Evolutionary conservation across 2,888 invertebrate species (phyloP).

Genomic region (Drosophila neoperkinsi): DNA sequence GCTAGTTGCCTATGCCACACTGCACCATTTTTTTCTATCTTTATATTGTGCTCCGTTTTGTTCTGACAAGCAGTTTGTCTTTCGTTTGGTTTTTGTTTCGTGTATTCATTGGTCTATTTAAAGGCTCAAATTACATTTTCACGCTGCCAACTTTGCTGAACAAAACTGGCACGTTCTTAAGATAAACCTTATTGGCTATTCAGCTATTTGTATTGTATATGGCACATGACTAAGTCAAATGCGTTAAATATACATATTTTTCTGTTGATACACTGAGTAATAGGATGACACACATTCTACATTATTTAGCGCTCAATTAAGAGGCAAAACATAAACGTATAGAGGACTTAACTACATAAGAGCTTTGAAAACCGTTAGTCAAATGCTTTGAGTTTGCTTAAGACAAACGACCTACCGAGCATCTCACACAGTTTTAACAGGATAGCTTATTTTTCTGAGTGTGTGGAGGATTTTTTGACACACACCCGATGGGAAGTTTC

Average conservation of each 20-base stretch:
- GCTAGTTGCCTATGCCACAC: background rate
- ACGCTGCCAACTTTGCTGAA: conserved; percentile 55
- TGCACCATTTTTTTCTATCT: background rate
- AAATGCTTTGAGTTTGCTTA: background rate
- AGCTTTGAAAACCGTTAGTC: background rate
- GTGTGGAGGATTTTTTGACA: background rate
- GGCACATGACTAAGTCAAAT: background rate
- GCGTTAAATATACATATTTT: background rate
- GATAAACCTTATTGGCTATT: conserved; percentile 19
- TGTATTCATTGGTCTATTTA: conserved; percentile 63
- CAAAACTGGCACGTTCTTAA: conserved; percentile 30
- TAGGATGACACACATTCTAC: background rate
- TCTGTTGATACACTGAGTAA: background rate
- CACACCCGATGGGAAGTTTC: background rate
- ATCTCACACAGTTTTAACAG: background rate
- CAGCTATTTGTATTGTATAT: conserved; percentile 18
- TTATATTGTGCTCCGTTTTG: conserved; percentile 32
- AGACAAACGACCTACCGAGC: background rate
- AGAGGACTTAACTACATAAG: background rate
- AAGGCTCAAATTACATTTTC: conserved; percentile 73
- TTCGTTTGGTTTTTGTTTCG: conserved; percentile 27
- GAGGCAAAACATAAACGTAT: background rate
- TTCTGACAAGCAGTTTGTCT: conserved; percentile 55
- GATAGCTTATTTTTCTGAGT: background rate
- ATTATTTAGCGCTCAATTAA: background rate